Percentiles rank a stretch among this genome's conserved stretches.
Conservation (phyloP, 2,113 vertebrate species). For the Orycteropus afer region DNA sequence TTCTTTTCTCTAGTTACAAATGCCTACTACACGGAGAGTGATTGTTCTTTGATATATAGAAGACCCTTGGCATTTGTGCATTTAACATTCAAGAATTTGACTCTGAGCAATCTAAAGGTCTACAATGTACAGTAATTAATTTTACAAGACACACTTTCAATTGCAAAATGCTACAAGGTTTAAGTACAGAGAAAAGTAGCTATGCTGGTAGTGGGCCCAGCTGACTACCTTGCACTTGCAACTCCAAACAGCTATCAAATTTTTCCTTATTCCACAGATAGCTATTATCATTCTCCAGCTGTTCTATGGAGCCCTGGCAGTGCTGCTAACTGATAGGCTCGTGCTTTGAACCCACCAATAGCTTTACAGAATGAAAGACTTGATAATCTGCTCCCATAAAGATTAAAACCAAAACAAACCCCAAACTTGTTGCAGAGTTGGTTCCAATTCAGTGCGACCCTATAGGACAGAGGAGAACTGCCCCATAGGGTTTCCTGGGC, state of each 20-base stretch:
- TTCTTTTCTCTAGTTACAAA: not conserved
- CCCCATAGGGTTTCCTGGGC: too few relatives aligned
- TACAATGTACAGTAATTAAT: not conserved
- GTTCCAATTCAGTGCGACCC: too few relatives aligned
- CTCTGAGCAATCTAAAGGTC: not conserved
- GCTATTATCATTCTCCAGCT: too few relatives aligned
- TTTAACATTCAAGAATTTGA: conserved; percentile 1
- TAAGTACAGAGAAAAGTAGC: not conserved
- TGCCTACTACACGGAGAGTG: not conserved
- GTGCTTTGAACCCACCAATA: too few relatives aligned
- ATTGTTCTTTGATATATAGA: not conserved
- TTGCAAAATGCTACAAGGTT: not conserved
- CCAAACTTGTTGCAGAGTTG: too few relatives aligned
- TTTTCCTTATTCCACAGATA: not conserved
- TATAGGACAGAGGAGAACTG: too few relatives aligned
- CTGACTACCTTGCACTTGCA: not conserved
- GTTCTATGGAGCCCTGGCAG: too few relatives aligned
- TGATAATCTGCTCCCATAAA: too few relatives aligned
- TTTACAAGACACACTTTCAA: not conserved
- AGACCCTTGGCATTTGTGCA: not conserved
- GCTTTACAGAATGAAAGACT: too few relatives aligned
- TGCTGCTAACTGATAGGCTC: too few relatives aligned
- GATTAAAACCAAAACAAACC: too few relatives aligned
- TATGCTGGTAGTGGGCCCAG: not conserved
- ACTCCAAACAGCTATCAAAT: not conserved